Evolutionary conservation across 2,797 vertebrate species (phyloP), one percentile per base, ranked within the genome.

Genomic region (Eospalax fontanierii): DNA sequence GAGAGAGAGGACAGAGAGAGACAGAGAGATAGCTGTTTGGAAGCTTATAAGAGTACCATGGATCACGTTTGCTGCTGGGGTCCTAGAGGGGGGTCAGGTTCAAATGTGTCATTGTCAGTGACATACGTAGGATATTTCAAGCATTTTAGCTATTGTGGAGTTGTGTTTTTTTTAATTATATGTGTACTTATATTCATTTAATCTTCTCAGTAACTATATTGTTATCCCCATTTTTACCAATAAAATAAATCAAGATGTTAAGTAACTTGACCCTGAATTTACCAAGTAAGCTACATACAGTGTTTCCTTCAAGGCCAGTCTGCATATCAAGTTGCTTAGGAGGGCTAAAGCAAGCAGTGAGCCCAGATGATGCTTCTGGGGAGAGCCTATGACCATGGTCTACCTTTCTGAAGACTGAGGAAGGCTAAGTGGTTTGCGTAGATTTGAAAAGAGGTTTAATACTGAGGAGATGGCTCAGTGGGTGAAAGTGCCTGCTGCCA

Each of bases 331-430:
- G 2, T 89, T 99, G 75, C 97, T n/a, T 35, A 35, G 99, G 89
- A 28, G 8, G 66, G 14, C 22, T 59, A 26, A n/a, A 30, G 6
- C 98, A 33, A 97, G 96, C 95, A 99, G 99, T 99, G 95, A 83
- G 93, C 66, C 43, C 59, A 18, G 28, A 61, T 59, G 5, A 54
- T 71, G 38, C 40, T 28, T 35, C 57, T 19, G 12, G 7, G 61
- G 54, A 4, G 33, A 16, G 35, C 35, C 46, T 71, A 18, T 83
- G 33, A 26, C 59, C 24, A 1, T 1, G 2, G 3, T 6, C 24
- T 1, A 57, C 66, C 61, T 84, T 65, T 70, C 35, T n/a, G 24
- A 66, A 80, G 40, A 35, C 2, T 70, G 26, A 57, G n/a, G 73
- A 70, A 66, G 70, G 18, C 50, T 19, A 75, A 28, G 43, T 21